Percentiles rank a stretch among this genome's conserved stretches.
Conservation (phyloP, 2,113 vertebrate species). For the Hepsetus odoe region DNA sequence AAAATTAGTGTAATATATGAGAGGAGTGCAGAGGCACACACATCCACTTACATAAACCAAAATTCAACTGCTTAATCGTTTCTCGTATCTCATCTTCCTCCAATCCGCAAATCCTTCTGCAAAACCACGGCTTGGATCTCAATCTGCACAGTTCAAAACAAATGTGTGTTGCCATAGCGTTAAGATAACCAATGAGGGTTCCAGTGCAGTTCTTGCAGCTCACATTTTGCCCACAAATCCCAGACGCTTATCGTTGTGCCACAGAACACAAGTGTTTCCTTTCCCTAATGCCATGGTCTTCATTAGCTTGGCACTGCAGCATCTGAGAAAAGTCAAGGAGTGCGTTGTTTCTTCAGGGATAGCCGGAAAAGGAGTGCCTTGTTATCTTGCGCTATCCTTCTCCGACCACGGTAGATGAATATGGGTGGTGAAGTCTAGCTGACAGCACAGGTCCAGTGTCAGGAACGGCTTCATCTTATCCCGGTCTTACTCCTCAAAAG, state of each 20-base stretch:
- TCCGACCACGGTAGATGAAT: neutral
- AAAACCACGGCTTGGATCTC: slow-evolving; percentile 58
- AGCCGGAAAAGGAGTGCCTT: neutral
- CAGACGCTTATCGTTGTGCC: slow-evolving; percentile 56
- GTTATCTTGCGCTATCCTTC: slow-evolving; percentile 20
- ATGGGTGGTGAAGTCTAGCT: neutral
- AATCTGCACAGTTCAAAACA: slow-evolving; percentile 61
- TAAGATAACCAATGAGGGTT: slow-evolving; percentile 52
- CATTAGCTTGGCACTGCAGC: neutral
- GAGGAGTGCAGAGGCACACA: slow-evolving; percentile 43
- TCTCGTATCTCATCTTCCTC: slow-evolving; percentile 60
- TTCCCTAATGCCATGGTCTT: slow-evolving; percentile 52
- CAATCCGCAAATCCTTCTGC: slow-evolving; percentile 66
- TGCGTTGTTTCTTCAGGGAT: neutral
- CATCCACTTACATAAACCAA: slow-evolving; percentile 49
- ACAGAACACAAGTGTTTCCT: slow-evolving; percentile 59
- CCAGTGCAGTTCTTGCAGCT: slow-evolving; percentile 53
- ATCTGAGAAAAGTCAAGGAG: slow-evolving; percentile 2
- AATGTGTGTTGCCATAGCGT: slow-evolving; percentile 61
- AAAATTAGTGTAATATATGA: slow-evolving; percentile 26
- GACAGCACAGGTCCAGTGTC: neutral
- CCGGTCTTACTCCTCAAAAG: slow-evolving; percentile 27
- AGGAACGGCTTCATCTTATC: neutral
- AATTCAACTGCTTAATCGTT: slow-evolving; percentile 63
- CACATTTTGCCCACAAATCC: slow-evolving; percentile 59